These are phyloP conservation scores for Apogon hyalosoma DNA, from an alignment of 2,797 vertebrate genomes.

Conservation along the genomic window DNA sequence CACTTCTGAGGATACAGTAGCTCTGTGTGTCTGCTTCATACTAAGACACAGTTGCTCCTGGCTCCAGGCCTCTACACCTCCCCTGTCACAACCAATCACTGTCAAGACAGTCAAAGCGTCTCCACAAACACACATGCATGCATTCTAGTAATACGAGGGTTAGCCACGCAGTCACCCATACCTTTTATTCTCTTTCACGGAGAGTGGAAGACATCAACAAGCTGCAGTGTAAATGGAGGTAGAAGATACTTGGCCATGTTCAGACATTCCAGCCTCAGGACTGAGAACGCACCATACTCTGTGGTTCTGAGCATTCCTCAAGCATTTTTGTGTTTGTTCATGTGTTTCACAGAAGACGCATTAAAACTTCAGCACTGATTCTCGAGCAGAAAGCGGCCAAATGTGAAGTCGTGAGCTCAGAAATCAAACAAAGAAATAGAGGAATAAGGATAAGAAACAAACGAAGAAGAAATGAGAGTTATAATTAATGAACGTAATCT, in stretches of 20 bases:
- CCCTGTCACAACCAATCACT: slow-evolving; percentile 71
- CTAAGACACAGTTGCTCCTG: slow-evolving; percentile 53
- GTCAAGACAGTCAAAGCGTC: slow-evolving; percentile 55
- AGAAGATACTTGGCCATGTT: slow-evolving; percentile 34
- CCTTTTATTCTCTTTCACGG: slow-evolving; percentile 54
- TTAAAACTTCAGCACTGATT: slow-evolving; percentile 13
- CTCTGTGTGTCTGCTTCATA: slow-evolving; percentile 26
- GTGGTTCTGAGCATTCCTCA: slow-evolving; percentile 35
- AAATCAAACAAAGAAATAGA: slow-evolving; percentile 13
- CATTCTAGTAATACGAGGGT: slow-evolving; percentile 61
- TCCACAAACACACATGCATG: slow-evolving; percentile 17
- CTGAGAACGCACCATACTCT: slow-evolving; percentile 18
- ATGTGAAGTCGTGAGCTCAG: neutral
- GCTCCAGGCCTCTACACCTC: slow-evolving; percentile 62
- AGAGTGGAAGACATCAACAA: slow-evolving; percentile 38
- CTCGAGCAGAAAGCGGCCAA: slow-evolving; percentile 9
- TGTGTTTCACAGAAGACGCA: slow-evolving; percentile 10
- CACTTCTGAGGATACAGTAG: slow-evolving; percentile 10
- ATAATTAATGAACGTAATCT: too few relatives aligned
- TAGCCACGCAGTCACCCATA: slow-evolving; percentile 62
- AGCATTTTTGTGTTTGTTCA: slow-evolving; percentile 29
- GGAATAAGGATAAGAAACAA: too few relatives aligned
- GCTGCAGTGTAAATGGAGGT: slow-evolving; percentile 37
- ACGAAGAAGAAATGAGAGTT: too few relatives aligned
- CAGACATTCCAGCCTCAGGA: slow-evolving; percentile 40